phyloP scores from a whole-genome alignment of 2,888 invertebrate genomes.

The Tipula helvola region DNA sequence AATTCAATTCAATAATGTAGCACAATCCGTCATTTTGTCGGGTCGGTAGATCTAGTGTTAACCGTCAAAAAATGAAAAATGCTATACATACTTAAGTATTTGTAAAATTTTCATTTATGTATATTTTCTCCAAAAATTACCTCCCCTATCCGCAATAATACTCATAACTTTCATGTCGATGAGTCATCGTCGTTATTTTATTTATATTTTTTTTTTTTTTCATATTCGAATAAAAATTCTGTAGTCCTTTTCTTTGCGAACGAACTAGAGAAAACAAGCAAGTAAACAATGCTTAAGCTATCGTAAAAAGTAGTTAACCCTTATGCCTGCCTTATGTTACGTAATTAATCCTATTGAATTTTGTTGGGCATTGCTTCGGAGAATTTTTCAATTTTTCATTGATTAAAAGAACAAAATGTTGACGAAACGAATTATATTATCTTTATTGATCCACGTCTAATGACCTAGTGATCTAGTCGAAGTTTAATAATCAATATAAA shows the following conservation, averaged over 20 bases:
- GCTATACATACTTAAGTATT: background rate
- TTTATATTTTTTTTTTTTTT: background rate
- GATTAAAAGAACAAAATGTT: background rate
- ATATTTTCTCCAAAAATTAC: background rate
- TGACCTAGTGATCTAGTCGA: background rate
- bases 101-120: background rate
- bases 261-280: background rate
- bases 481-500: no score
- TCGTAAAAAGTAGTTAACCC: background rate
- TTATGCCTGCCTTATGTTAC: background rate
- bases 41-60: no score
- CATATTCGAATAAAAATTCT: background rate
- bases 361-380: background rate
- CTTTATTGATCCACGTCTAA: background rate
- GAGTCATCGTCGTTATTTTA: background rate
- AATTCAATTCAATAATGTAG: no score
- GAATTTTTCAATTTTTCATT: background rate
- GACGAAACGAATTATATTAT: no score
- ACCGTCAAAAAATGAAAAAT: no score
- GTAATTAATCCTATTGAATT: background rate
- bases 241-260: background rate
- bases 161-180: background rate
- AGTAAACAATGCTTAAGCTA: background rate
- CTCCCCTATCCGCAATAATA: background rate
- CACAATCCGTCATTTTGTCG: no score